Conservation (phyloP, 1,140 invertebrate genomes). For the Druon quercuslanigerum region DNA sequence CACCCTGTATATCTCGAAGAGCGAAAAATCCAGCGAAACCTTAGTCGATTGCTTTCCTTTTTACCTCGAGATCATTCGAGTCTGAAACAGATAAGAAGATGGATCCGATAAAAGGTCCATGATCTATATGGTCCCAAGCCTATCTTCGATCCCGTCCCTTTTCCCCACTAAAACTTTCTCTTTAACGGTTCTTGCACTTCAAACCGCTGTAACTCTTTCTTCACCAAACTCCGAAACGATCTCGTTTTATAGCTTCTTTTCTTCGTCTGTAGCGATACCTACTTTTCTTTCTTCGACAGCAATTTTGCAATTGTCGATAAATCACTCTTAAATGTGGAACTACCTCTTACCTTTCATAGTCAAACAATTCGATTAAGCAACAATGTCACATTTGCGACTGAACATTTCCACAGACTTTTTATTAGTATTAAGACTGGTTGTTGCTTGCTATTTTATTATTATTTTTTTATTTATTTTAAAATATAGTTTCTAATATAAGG, state of each 20-base stretch:
- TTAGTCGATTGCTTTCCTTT: slow-evolving; percentile 43
- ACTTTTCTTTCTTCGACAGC: slow-evolving; percentile 26
- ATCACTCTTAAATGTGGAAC: slow-evolving; percentile 3
- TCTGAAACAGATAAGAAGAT: slow-evolving; percentile 54
- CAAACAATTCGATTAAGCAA: slow-evolving; percentile 21
- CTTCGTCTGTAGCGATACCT: background rate
- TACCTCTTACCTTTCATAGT: background rate
- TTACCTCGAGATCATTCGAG: slow-evolving; percentile 32
- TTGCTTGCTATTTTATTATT: too few species aligned
- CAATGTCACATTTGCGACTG: background rate
- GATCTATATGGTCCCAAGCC: slow-evolving; percentile 48
- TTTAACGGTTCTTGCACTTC: slow-evolving; percentile 43
- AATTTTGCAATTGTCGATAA: slow-evolving; percentile 35
- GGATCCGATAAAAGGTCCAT: slow-evolving; percentile 59
- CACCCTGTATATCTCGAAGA: slow-evolving; percentile 21
- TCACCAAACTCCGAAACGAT: slow-evolving; percentile 33
- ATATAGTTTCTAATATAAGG: too few species aligned
- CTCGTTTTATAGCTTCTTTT: background rate
- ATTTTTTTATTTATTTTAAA: too few species aligned
- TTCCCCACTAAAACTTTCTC: slow-evolving; percentile 46
- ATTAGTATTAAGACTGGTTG: too few species aligned
- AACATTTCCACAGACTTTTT: too few species aligned
- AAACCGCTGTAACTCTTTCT: slow-evolving; percentile 40
- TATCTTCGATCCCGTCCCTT: slow-evolving; percentile 39
- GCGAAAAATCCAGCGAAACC: slow-evolving; percentile 29